Evolutionary conservation across 2,888 invertebrate genomes (phyloP).

Genomic region (Sepiola atlantica): DNA sequence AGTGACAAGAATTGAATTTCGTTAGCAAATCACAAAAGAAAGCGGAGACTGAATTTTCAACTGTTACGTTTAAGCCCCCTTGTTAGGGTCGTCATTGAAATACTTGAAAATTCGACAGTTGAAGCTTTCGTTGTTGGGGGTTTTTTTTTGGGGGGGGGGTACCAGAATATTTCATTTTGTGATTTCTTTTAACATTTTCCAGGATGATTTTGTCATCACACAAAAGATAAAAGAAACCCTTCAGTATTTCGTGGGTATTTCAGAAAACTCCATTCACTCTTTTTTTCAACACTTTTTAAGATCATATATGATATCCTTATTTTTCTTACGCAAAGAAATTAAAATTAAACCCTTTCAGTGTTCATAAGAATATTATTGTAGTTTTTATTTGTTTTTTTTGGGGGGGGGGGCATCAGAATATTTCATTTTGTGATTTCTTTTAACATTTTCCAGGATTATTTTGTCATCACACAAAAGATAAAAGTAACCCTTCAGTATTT

Average conservation of each 20-base stretch:
- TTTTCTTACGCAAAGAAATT: no score
- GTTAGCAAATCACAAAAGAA: background rate
- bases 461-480: background rate
- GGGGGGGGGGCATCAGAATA: no score
- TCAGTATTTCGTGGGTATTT: no score
- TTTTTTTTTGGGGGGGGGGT: background rate
- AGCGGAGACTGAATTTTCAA: background rate
- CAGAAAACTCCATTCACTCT: no score
- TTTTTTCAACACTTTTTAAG: no score
- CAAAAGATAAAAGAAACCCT: no score
- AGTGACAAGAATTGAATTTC: background rate
- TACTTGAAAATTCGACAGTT: background rate
- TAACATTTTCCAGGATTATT: background rate
- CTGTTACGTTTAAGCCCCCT: no score
- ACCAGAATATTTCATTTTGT: background rate
- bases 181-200: background rate
- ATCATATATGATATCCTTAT: no score
- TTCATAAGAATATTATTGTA: no score
- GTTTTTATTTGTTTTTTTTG: background rate
- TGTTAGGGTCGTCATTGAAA: no score
- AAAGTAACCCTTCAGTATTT: no score
- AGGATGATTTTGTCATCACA: background rate
- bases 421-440: background rate
- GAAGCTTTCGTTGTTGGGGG: background rate
- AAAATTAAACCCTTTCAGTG: no score